phyloP scores from a whole-genome alignment of 2,888 invertebrate species.

The Caenorhabditis panamensis region DNA sequence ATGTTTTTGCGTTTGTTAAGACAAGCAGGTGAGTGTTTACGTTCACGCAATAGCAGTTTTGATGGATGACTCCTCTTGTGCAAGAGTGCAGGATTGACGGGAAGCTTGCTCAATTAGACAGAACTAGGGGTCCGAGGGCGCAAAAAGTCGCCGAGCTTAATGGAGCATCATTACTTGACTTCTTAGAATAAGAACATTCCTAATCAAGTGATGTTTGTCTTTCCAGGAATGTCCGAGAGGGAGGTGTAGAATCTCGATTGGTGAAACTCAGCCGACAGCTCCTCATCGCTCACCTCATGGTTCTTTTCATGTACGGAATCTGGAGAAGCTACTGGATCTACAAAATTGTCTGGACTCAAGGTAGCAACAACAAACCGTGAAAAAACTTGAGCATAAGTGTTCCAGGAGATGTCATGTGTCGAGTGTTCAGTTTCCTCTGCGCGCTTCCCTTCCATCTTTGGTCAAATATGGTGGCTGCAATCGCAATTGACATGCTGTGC shows the following conservation, averaged over 20 bases:
- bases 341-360: constrained; percentile 75
- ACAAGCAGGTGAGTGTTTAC: constrained; percentile 68
- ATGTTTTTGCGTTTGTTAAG: constrained; percentile 68
- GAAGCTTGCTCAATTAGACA: too few relatives aligned
- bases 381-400: not conserved
- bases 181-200: too few relatives aligned
- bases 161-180: too few relatives aligned
- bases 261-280: constrained; percentile 74
- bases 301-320: constrained; percentile 76
- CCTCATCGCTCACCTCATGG: constrained; percentile 77
- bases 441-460: constrained; percentile 78
- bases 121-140: too few relatives aligned
- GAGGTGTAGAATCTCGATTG: constrained; percentile 73
- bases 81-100: not conserved
- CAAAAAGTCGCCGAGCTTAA: too few relatives aligned
- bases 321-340: constrained; percentile 78
- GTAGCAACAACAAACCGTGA: constrained; percentile 25
- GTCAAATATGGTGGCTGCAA: constrained; percentile 78
- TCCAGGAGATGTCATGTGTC: constrained; percentile 73
- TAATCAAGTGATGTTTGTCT: too few relatives aligned
- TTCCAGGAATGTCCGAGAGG: constrained; percentile 67
- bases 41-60: not conserved
- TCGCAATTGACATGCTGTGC: constrained; percentile 78
- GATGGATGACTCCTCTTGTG: not conserved
- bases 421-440: constrained; percentile 72